Percentiles rank a stretch among this genome's conserved stretches.
These are phyloP conservation scores for Salvelinus alpinus DNA, from an alignment of 2,113 vertebrate species.

Conservation along the genomic window DNA sequence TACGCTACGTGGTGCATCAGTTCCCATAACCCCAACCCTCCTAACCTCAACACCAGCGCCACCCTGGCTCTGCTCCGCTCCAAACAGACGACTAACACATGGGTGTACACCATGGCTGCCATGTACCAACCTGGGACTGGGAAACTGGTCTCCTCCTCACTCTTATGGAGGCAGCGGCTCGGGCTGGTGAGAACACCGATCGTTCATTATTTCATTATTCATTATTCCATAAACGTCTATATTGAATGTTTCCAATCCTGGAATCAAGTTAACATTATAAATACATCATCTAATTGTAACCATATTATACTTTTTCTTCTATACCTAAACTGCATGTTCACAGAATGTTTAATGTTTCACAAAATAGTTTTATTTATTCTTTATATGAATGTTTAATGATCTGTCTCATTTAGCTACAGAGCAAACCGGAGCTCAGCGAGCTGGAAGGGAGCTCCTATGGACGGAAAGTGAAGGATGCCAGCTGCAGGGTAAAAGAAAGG, in stretches of 20 bases:
- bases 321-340: slow-evolving; percentile 56
- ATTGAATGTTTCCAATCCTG: slow-evolving; percentile 42
- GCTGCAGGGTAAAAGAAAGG: slow-evolving; percentile 87
- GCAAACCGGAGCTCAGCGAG: slow-evolving; percentile 89
- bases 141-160: slow-evolving; percentile 89
- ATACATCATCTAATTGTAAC: slow-evolving; percentile 6
- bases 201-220: not conserved
- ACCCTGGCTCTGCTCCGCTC: slow-evolving; percentile 89
- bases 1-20: slow-evolving; percentile 94
- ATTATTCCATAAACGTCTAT: not conserved
- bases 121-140: slow-evolving; percentile 87
- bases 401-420: slow-evolving; percentile 77
- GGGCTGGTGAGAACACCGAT: slow-evolving; percentile 80
- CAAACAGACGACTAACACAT: slow-evolving; percentile 85
- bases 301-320: slow-evolving; percentile 43
- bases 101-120: slow-evolving; percentile 89
- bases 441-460: slow-evolving; percentile 83
- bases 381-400: slow-evolving; percentile 29
- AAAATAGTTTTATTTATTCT: slow-evolving; percentile 4
- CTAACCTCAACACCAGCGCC: slow-evolving; percentile 86
- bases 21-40: slow-evolving; percentile 92
- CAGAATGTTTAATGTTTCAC: slow-evolving; percentile 41
- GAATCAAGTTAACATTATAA: slow-evolving; percentile 28
- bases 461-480: slow-evolving; percentile 86
- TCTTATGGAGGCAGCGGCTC: slow-evolving; percentile 86